A percentile compares a stretch with the other conserved stretches of the same genome.
Evolutionary conservation across 2,113 vertebrate species (phyloP).

Genomic region (Nothoprocta pentlandii): DNA sequence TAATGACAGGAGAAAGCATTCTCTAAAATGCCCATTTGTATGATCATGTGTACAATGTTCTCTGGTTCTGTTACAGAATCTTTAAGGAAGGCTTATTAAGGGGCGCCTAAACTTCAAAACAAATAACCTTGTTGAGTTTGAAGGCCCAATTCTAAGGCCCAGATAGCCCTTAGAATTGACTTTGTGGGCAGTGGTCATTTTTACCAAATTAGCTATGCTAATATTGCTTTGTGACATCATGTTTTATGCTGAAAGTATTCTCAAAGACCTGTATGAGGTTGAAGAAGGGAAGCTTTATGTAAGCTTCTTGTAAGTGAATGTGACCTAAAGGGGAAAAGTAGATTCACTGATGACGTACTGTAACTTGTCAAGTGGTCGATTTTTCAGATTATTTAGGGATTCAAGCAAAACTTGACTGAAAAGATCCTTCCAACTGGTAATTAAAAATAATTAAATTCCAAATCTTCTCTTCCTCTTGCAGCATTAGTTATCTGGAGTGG

Average conservation of each 20-base stretch:
- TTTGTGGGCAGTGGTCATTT: too few relatives aligned
- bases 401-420: too few relatives aligned
- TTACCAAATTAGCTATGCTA: too few relatives aligned
- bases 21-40: not conserved
- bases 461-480: not conserved
- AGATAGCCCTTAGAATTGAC: not conserved
- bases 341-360: not conserved
- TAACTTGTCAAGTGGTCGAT: not conserved
- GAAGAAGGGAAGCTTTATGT: not conserved
- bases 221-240: too few relatives aligned
- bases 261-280: too few relatives aligned
- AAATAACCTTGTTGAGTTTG: too few relatives aligned
- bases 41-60: not conserved
- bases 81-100: not conserved
- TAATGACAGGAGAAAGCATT: not conserved
- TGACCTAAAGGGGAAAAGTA: not conserved
- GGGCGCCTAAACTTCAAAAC: not conserved
- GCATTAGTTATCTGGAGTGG: not conserved
- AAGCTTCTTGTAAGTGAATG: too few relatives aligned
- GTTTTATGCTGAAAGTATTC: too few relatives aligned
- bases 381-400: not conserved
- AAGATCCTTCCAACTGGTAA: not conserved
- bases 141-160: too few relatives aligned
- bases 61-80: not conserved
- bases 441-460: not conserved